A percentile compares a stretch with the other conserved stretches of the same genome.
These are phyloP conservation scores for Oplegnathus fasciatus DNA, from an alignment of 2,113 vertebrate genomes.

Conservation along the genomic window DNA sequence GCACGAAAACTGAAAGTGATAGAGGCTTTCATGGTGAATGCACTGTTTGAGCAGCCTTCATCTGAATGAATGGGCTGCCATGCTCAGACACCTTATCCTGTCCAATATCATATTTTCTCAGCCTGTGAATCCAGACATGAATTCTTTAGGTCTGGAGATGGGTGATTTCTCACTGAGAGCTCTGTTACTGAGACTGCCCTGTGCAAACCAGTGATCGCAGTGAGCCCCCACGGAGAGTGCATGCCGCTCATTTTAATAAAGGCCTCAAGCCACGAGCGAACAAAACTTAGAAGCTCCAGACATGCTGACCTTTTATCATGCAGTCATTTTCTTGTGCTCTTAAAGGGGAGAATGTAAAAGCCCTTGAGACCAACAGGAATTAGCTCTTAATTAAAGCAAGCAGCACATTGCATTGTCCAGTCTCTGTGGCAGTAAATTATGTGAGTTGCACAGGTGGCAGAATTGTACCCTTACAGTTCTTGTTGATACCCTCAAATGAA, in stretches of 20 bases:
- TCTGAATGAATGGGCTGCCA: conserved; percentile 2
- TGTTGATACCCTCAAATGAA: conserved; percentile 32
- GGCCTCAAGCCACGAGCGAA: conserved; percentile 46
- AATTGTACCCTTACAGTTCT: background rate
- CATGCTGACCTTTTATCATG: conserved; percentile 75
- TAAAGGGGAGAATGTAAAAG: conserved; percentile 56
- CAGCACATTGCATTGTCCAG: conserved; percentile 37
- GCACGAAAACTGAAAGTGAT: background rate
- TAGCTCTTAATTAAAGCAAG: conserved; percentile 71
- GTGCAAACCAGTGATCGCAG: conserved; percentile 26
- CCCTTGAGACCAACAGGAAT: conserved; percentile 62
- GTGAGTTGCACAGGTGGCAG: conserved; percentile 24
- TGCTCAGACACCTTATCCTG: conserved; percentile 25
- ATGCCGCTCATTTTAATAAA: conserved; percentile 64
- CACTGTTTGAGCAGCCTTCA: conserved; percentile 11
- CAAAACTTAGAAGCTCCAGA: conserved; percentile 51
- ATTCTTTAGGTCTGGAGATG: conserved; percentile 7
- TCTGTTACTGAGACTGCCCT: conserved; percentile 28
- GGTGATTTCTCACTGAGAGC: conserved; percentile 21
- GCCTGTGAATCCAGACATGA: conserved; percentile 21
- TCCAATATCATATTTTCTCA: background rate
- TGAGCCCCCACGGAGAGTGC: conserved; percentile 34
- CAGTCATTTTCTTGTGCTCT: conserved; percentile 46
- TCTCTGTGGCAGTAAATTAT: conserved; percentile 34
- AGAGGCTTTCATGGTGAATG: background rate